These are phyloP conservation scores for Ia io DNA, from an alignment of 2,113 vertebrate genomes.

Conservation along the genomic window DNA sequence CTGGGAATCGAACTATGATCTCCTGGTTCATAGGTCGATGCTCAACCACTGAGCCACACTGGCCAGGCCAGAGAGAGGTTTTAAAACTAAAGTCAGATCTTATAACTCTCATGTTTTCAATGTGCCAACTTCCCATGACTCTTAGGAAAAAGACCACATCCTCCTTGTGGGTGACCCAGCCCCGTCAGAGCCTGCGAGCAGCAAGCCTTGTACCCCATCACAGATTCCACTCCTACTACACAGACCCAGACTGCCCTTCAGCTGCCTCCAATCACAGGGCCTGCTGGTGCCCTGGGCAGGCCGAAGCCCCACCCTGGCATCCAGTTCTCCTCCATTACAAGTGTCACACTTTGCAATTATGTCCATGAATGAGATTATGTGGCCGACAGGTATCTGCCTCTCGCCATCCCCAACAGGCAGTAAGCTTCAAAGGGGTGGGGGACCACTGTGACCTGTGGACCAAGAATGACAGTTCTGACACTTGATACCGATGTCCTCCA, in stretches of 20 bases:
- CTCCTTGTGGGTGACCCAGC: not conserved
- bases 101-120: not conserved
- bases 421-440: not conserved
- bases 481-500: not conserved
- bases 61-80: not conserved
- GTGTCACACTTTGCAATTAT: no score
- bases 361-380: fast-evolving
- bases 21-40: no score
- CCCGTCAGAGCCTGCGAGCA: not conserved
- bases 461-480: not conserved
- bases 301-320: not conserved
- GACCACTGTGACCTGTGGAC: not conserved
- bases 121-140: not conserved
- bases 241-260: not conserved
- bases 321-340: not conserved
- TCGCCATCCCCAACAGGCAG: not conserved
- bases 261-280: not conserved
- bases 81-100: not conserved
- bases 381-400: not conserved
- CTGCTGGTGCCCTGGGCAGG: not conserved
- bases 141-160: not conserved
- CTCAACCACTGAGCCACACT: no score
- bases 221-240: not conserved
- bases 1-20: no score
- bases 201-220: not conserved